phyloP scores from a whole-genome alignment of 2,797 vertebrate species.

The Silurus lanzhouensis region DNA sequence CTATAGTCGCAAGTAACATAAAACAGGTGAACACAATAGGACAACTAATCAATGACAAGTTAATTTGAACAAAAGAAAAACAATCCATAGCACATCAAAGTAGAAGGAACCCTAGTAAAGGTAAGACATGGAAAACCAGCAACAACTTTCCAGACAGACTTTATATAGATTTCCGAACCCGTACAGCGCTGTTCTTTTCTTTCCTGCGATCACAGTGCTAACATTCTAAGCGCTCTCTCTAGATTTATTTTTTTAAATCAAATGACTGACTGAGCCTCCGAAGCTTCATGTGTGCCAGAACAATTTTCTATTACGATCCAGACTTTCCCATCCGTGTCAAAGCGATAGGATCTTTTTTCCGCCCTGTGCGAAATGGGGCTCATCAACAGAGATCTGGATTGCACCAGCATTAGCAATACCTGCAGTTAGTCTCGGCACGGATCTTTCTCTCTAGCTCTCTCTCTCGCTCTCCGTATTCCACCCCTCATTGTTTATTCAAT shows the following conservation, averaged over 20 bases:
- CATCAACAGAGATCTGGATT: constrained; percentile 52
- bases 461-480: constrained; percentile 48
- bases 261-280: constrained; percentile 20
- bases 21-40: background rate
- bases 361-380: constrained; percentile 51
- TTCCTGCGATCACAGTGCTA: background rate
- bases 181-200: background rate
- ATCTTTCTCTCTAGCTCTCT: constrained; percentile 1
- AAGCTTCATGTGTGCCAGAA: constrained; percentile 26
- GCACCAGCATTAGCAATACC: constrained; percentile 52
- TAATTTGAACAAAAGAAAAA: background rate
- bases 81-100: background rate
- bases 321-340: constrained; percentile 51
- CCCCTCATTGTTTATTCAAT: constrained; percentile 64
- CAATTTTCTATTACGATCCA: constrained; percentile 55
- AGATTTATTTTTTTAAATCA: background rate
- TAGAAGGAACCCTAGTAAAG: too few relatives aligned
- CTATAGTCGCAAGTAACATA: background rate
- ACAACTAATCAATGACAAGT: background rate
- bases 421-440: constrained; percentile 47
- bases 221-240: background rate
- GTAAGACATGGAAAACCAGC: background rate
- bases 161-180: background rate
- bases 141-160: background rate
- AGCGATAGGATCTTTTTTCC: constrained; percentile 51